Conservation (phyloP, 2,797 vertebrate species). For the Darevskia mixta region DNA sequence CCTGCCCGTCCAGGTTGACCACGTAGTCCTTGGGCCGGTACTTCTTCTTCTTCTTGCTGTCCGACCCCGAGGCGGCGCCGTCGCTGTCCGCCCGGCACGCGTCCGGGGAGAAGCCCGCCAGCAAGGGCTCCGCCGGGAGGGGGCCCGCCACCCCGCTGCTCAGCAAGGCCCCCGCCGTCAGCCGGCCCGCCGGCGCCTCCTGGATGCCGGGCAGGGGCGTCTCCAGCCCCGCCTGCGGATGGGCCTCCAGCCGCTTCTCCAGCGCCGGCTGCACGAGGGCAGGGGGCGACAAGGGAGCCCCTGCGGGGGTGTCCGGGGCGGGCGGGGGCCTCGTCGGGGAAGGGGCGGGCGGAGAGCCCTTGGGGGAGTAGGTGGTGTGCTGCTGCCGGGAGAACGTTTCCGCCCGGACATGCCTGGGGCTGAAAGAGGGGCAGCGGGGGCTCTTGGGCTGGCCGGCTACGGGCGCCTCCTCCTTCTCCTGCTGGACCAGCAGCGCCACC, state of each 20-base stretch:
- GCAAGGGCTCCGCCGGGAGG: conserved; percentile 68
- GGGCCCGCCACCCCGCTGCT: conserved; percentile 70
- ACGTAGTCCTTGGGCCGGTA: conserved; percentile 83
- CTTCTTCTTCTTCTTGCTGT: conserved; percentile 88
- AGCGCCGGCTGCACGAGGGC: conserved; percentile 81
- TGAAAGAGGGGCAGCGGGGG: conserved; percentile 81
- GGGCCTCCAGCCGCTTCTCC: conserved; percentile 80
- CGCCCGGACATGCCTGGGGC: conserved; percentile 82
- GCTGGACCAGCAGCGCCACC: conserved; percentile 77
- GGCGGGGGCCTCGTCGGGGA: conserved; percentile 74
- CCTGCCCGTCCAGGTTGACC: conserved; percentile 81
- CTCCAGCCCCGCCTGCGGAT: conserved; percentile 75
- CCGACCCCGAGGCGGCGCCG: conserved; percentile 78
- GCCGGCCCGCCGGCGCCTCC: conserved; percentile 80
- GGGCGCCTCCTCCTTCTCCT: conserved; percentile 79
- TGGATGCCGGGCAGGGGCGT: conserved; percentile 76
- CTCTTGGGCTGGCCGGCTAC: conserved; percentile 80
- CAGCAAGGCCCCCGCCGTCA: conserved; percentile 74
- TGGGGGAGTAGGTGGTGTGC: conserved; percentile 83
- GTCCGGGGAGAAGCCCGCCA: conserved; percentile 76
- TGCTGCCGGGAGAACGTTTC: conserved; percentile 81
- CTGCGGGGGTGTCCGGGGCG: conserved; percentile 12
- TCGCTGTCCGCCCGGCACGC: conserved; percentile 80
- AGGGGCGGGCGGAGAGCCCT: conserved; percentile 84
- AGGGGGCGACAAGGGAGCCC: conserved; percentile 80